phyloP scores from a whole-genome alignment of 1,140 invertebrate species.

The Drosophila quadrilineata region DNA sequence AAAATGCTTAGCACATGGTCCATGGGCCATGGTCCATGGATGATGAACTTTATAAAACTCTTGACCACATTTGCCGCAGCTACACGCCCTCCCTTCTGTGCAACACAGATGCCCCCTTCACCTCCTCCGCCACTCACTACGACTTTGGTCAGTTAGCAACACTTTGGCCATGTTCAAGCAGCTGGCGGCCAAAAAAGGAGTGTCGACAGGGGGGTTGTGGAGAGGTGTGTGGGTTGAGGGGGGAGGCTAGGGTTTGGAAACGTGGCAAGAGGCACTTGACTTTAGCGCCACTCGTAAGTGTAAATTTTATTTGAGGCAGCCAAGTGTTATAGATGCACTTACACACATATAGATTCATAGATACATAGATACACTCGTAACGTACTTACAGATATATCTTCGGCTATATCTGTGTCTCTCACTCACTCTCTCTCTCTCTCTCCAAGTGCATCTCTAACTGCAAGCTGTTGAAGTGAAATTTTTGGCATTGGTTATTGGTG shows the following conservation, averaged over 20 bases:
- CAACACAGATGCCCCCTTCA: background rate
- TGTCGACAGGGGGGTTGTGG: background rate
- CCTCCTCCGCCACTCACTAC: background rate
- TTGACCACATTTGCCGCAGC: slow-evolving; percentile 73
- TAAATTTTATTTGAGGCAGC: slow-evolving; percentile 75
- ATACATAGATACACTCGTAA: slow-evolving; percentile 14
- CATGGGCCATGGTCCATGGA: too few relatives aligned
- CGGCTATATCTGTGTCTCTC: background rate
- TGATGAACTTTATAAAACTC: slow-evolving; percentile 77
- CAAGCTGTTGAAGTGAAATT: slow-evolving; percentile 51
- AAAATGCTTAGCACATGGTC: slow-evolving; percentile 67
- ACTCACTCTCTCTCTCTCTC: background rate
- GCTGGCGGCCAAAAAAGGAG: slow-evolving; percentile 47
- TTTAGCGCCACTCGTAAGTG: slow-evolving; percentile 78
- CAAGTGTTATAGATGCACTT: slow-evolving; percentile 40
- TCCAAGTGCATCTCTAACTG: slow-evolving; percentile 9
- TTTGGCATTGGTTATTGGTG: slow-evolving; percentile 52
- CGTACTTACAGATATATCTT: slow-evolving; percentile 5
- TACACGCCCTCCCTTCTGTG: background rate
- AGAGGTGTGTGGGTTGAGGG: background rate
- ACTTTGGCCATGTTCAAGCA: slow-evolving; percentile 65
- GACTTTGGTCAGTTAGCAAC: slow-evolving; percentile 32
- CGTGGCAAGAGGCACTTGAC: slow-evolving; percentile 46
- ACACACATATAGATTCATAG: slow-evolving; percentile 26
- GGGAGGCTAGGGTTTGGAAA: background rate